A percentile compares a stretch with the other conserved stretches of the same genome.
Evolutionary conservation across 2,113 vertebrate species (phyloP).

Genomic region (Trochalopteron elliotii): DNA sequence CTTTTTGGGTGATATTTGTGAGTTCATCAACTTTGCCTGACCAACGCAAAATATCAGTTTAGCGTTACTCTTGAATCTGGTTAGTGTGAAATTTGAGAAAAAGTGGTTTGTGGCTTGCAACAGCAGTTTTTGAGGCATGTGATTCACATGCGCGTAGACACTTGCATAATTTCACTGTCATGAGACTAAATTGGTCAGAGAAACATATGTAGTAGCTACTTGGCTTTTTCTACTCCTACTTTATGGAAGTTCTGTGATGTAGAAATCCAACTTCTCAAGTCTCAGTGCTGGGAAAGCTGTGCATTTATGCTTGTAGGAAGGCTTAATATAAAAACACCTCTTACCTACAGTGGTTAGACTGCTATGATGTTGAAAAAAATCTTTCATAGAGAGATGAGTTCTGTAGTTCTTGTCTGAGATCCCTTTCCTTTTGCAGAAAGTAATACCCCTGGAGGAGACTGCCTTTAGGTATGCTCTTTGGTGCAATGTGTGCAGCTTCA

Average conservation of each 20-base stretch:
- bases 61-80: background rate
- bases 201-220: background rate
- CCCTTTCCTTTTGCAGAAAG: background rate
- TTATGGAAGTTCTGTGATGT: background rate
- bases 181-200: background rate
- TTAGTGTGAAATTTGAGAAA: background rate
- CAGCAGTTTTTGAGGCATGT: background rate
- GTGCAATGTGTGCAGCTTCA: rapidly evolving
- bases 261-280: background rate
- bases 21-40: background rate
- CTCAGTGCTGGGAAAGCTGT: background rate
- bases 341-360: background rate
- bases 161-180: background rate
- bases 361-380: background rate
- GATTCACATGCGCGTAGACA: background rate
- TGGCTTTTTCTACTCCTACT: background rate
- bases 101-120: background rate
- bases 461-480: background rate
- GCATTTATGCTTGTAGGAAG: background rate
- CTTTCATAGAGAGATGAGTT: background rate
- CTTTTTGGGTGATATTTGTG: background rate
- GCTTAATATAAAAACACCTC: background rate
- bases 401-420: background rate
- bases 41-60: background rate
- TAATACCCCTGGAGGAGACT: background rate